Base-by-base conservation (phyloP, 2,797 vertebrate genomes). In the Eulemur albifrons region DNA sequence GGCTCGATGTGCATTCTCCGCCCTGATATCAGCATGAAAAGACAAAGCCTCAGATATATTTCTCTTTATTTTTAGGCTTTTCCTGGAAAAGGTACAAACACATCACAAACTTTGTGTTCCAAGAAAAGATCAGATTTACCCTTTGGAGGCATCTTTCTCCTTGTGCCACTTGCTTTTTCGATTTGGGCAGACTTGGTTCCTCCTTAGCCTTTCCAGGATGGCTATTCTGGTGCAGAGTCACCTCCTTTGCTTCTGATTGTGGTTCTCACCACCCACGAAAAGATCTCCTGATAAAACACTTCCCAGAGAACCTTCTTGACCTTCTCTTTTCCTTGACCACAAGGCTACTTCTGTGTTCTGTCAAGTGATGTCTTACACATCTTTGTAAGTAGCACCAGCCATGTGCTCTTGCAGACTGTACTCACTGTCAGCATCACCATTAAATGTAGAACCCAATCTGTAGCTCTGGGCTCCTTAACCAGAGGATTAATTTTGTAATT, bases 281-380 rank as follows among this genome's bases (percentile, higher is more conserved):
- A 73, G 69, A 84, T 8, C n/a, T 32, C 35, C 27, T 8, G 75
- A 79, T 45, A n/a, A 92, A 95, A 59, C 43, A 25, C 65, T 88
- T 90, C 73, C 43, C 48, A 63, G 85, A 81, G 38, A 57, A 85
- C 45, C 43, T 69, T 72, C 81, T 90, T 73, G 57, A 82, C 75
- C 30, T 92, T 95, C 38, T 72, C 65, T 79, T 57, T 25, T n/a
- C 81, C 90, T 86, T 92, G 57, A 82, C 90, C 73, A 54, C 25
- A 35, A 88, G 73, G 21, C 35, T 65, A n/a, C 75, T 83, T 93
- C 69, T 65, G 11, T 77, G 59, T 63, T 85, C 63, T 84, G 27
- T 80, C 57, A 61, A 61, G 43, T 18, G 90, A 75, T 43, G 32
- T 25, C 32, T 57, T 27, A 13, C 27, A 52, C 45, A 21, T 67